These are phyloP conservation scores for Corythoichthys intestinalis DNA, from an alignment of 2,113 vertebrate genomes.

Conservation along the genomic window DNA sequence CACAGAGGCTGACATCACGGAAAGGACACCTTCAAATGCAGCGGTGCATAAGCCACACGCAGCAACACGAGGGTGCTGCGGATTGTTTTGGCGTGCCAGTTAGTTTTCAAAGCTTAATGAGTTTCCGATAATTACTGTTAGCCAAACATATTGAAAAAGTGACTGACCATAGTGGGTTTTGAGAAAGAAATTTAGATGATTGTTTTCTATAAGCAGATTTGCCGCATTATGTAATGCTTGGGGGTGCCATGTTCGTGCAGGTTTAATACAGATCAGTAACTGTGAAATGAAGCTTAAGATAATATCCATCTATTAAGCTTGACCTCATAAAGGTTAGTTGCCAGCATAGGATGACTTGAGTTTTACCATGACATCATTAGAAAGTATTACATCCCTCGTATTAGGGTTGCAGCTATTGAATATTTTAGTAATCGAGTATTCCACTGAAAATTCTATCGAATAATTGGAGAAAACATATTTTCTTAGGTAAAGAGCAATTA, in stretches of 20 bases:
- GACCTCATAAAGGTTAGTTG: no score
- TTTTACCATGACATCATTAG: not conserved
- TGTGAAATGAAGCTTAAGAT: not conserved
- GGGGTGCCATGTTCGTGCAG: not conserved
- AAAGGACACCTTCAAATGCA: slow-evolving; percentile 4
- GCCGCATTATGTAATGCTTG: no score
- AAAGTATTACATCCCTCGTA: not conserved
- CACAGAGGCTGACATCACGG: not conserved
- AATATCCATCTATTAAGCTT: not conserved
- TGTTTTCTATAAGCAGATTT: no score
- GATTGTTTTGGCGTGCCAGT: slow-evolving; percentile 2
- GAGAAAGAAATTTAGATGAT: not conserved
- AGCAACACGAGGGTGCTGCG: slow-evolving; percentile 3
- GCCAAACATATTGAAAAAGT: slow-evolving; percentile 5
- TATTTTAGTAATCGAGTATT: no score
- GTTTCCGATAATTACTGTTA: slow-evolving; percentile 24
- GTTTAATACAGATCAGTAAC: no score
- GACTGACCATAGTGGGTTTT: slow-evolving; percentile 8
- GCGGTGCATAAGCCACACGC: not conserved
- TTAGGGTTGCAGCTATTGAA: no score
- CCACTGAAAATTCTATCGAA: no score
- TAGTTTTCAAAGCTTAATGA: slow-evolving; percentile 31
- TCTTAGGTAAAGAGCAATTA: no score
- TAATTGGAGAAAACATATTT: no score
- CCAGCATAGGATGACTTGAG: not conserved